Evolutionary conservation across 2,113 vertebrate genomes (phyloP).

Genomic region (Phalacrocorax pelagicus): DNA sequence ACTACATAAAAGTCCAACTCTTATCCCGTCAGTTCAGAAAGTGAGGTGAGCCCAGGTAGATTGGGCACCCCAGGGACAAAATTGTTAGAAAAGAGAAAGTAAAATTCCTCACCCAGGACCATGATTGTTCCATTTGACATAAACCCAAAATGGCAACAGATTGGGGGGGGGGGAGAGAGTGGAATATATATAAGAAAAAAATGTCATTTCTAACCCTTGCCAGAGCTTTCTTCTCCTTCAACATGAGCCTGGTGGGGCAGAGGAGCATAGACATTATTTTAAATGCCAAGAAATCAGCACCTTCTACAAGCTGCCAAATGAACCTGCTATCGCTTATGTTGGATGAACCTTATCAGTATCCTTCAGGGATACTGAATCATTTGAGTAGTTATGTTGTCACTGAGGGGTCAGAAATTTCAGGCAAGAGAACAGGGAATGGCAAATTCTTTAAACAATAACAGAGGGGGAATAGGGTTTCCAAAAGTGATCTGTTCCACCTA

Average conservation of each 20-base stretch:
- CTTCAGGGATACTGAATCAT: neutral
- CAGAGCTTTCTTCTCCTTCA: neutral
- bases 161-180: too few species aligned
- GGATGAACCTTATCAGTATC: neutral
- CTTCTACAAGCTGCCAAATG: neutral
- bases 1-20: neutral
- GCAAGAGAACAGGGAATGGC: neutral
- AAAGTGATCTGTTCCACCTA: neutral
- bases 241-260: neutral
- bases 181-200: neutral
- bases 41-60: neutral
- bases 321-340: neutral
- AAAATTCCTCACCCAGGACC: neutral
- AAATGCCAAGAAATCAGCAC: constrained; percentile 4
- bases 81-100: neutral
- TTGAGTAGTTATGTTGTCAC: neutral
- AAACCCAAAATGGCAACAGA: neutral
- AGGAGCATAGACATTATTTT: neutral
- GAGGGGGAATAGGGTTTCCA: neutral
- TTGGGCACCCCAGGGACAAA: neutral
- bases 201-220: neutral
- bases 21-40: neutral
- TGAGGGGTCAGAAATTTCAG: neutral
- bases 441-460: neutral
- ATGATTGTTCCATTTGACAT: neutral